Evolutionary conservation across 30 jellyfish, hydroid and myxozoan species (phyloP).

Genomic region (Morbakka virulenta): DNA sequence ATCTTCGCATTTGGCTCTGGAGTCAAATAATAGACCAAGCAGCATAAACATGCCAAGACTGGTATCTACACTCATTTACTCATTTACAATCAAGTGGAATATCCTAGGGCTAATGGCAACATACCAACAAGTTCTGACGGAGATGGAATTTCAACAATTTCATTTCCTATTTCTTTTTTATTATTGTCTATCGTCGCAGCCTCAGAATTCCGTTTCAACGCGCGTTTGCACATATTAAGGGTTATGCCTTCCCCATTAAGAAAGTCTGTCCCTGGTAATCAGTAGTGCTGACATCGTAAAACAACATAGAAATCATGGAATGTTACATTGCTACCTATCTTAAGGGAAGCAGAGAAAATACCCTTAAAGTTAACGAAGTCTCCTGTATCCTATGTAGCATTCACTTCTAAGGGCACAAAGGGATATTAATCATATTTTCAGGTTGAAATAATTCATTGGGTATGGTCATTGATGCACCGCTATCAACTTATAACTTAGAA

Average conservation of each 20-base stretch:
- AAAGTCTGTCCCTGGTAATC: neutral
- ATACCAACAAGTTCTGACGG: conserved; percentile 8
- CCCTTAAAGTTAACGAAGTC: neutral
- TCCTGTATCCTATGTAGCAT: conserved; percentile 12
- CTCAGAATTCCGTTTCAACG: conserved; percentile 45
- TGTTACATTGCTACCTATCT: neutral
- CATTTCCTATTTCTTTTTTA: conserved; percentile 6
- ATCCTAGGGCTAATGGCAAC: conserved; percentile 30
- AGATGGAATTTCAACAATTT: conserved; percentile 8
- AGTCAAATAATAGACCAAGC: conserved; percentile 28
- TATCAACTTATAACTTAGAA: neutral
- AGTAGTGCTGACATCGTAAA: neutral
- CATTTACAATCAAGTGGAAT: conserved; percentile 22
- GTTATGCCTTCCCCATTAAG: conserved; percentile 6
- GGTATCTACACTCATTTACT: conserved; percentile 22
- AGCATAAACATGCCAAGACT: conserved; percentile 30
- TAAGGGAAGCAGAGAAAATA: neutral
- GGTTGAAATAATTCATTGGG: conserved; percentile 23
- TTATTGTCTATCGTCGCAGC: conserved; percentile 9
- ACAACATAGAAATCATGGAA: conserved; percentile 36
- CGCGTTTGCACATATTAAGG: conserved; percentile 11
- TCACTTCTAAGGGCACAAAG: neutral
- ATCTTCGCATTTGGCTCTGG: too few species aligned
- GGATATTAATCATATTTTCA: neutral
- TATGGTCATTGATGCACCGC: conserved; percentile 25